Percentiles rank a stretch among this genome's conserved stretches.
phyloP scores from a whole-genome alignment of 2,888 invertebrate genomes.

The Cosmopolites sordidus region DNA sequence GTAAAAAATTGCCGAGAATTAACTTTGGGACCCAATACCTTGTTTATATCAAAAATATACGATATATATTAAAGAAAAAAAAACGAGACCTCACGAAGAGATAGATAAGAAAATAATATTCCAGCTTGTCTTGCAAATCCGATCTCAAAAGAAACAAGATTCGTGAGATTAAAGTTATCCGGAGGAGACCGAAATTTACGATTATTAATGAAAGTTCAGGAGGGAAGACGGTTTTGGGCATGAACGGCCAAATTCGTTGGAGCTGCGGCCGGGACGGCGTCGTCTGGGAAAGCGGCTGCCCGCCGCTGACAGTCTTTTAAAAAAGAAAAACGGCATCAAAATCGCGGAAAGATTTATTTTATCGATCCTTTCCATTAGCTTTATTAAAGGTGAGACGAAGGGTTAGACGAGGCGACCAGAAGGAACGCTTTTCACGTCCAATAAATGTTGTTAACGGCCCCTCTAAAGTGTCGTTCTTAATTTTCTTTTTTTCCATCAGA shows the following conservation, averaged over 20 bases:
- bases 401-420: no score
- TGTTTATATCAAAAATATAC: no score
- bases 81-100: no score
- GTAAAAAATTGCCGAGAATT: no score
- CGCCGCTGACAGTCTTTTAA: neutral
- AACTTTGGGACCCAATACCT: no score
- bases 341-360: conserved; percentile 16
- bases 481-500: no score
- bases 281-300: no score
- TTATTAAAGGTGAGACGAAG: conserved; percentile 16
- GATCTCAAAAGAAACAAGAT: neutral
- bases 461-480: no score
- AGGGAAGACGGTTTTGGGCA: neutral
- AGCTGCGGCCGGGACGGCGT: neutral
- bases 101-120: neutral
- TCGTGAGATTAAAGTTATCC: neutral
- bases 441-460: no score
- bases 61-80: no score
- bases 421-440: no score
- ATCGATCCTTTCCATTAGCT: conserved; percentile 17
- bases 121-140: conserved; percentile 1
- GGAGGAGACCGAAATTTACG: neutral
- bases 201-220: neutral
- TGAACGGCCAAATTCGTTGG: neutral
- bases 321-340: conserved; percentile 14